Conservation (phyloP, 2,888 invertebrate species). For the Xylota sylvarum region DNA sequence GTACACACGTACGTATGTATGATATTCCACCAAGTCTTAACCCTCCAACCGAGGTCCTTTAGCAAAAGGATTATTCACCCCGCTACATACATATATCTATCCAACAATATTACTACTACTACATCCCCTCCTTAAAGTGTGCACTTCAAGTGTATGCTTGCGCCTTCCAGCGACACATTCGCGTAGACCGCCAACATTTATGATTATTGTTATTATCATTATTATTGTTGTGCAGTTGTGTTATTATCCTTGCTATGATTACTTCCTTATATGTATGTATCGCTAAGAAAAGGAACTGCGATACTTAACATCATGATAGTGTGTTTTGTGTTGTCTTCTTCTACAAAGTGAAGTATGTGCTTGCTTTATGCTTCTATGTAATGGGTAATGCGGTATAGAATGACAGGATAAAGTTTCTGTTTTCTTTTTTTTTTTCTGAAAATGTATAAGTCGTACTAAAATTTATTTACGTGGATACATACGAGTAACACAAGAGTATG, state of each 20-base stretch:
- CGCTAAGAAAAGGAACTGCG: conserved; percentile 59
- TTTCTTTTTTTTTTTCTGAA: conserved; percentile 23
- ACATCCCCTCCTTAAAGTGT: conserved; percentile 39
- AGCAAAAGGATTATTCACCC: conserved; percentile 25
- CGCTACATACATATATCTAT: conserved; percentile 13
- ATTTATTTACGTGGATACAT: background rate
- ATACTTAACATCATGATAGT: conserved; percentile 55
- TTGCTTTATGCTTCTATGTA: conserved; percentile 10
- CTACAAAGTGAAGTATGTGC: conserved; percentile 23
- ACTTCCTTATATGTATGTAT: conserved; percentile 70
- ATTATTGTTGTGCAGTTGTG: conserved; percentile 73
- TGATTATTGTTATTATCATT: conserved; percentile 75
- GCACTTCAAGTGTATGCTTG: conserved; percentile 36
- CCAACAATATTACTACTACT: background rate
- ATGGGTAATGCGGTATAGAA: conserved; percentile 18
- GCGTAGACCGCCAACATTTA: conserved; percentile 74
- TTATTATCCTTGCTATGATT: conserved; percentile 74
- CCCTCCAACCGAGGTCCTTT: conserved; percentile 23
- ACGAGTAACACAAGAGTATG: no score
- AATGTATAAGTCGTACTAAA: conserved; percentile 7
- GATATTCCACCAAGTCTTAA: conserved; percentile 2
- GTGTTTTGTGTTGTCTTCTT: conserved; percentile 23
- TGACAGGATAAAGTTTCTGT: conserved; percentile 23
- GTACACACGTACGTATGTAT: no score
- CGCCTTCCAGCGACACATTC: conserved; percentile 55